Conservation (phyloP, 1,140 invertebrate species). For the Ylistrum balloti region DNA sequence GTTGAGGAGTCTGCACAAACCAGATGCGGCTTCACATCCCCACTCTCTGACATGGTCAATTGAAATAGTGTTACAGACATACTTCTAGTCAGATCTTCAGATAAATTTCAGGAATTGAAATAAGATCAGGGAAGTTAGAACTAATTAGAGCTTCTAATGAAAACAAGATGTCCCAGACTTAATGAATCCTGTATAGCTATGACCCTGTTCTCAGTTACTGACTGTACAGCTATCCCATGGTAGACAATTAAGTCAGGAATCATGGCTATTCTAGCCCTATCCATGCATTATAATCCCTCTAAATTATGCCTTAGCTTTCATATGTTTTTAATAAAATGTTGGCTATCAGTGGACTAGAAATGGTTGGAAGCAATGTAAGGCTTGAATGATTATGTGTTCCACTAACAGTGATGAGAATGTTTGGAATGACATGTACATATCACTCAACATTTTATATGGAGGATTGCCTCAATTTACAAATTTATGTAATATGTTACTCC, state of each 20-base stretch:
- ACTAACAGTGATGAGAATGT: not conserved
- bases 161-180: not conserved
- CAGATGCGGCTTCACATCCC: not conserved
- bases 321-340: constrained; percentile 36
- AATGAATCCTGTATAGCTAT: not conserved
- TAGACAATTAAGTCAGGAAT: not conserved
- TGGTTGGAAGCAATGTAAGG: not conserved
- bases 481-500: not conserved
- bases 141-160: not conserved
- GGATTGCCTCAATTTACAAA: not conserved
- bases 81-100: not conserved
- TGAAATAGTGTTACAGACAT: not conserved
- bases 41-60: not conserved
- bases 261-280: not conserved
- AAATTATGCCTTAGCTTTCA: not conserved
- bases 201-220: not conserved
- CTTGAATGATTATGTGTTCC: not conserved
- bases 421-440: not conserved
- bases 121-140: not conserved
- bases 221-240: not conserved
- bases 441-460: not conserved
- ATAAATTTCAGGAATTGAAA: constrained; percentile 12
- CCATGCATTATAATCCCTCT: constrained; percentile 3
- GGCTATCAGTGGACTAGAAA: not conserved
- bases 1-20: not conserved